phyloP scores from a whole-genome alignment of 2,797 vertebrate genomes.

The Siniperca scherzeri region DNA sequence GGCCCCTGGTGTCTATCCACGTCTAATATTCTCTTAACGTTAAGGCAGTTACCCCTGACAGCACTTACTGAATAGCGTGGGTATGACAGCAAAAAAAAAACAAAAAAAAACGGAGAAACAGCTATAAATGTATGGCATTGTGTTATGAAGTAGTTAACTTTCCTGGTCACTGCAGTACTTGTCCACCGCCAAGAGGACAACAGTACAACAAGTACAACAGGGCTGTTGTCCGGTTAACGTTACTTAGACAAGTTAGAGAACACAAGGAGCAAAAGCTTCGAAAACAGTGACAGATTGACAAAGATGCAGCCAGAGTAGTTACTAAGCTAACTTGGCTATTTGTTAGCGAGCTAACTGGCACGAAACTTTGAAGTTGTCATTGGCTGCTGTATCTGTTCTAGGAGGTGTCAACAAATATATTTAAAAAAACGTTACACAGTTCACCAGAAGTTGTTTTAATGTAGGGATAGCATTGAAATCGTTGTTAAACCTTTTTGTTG shows the following conservation, averaged over 20 bases:
- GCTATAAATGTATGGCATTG: background rate
- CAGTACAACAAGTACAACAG: background rate
- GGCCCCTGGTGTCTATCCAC: background rate
- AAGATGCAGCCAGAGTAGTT: background rate
- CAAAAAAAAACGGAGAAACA: background rate
- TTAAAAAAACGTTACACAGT: background rate
- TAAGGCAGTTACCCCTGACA: background rate
- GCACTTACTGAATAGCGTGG: no score
- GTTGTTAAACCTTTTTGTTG: background rate
- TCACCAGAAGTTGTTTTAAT: background rate
- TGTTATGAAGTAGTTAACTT: background rate
- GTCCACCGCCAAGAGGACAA: background rate
- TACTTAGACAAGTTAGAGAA: background rate
- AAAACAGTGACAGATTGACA: background rate
- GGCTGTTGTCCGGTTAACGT: background rate
- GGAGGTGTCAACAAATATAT: constrained; percentile 28
- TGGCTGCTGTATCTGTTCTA: background rate
- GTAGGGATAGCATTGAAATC: accelerated
- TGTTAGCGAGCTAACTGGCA: constrained; percentile 31
- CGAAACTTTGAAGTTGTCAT: constrained; percentile 49
- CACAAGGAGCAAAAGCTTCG: background rate
- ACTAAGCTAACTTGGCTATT: constrained; percentile 30
- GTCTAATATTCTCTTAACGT: background rate
- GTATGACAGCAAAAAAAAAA: background rate
- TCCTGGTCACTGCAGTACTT: background rate